A percentile compares a stretch with the other conserved stretches of the same genome.
These are phyloP conservation scores for Diadophis punctatus DNA, from an alignment of 2,113 vertebrate genomes.

Conservation along the genomic window DNA sequence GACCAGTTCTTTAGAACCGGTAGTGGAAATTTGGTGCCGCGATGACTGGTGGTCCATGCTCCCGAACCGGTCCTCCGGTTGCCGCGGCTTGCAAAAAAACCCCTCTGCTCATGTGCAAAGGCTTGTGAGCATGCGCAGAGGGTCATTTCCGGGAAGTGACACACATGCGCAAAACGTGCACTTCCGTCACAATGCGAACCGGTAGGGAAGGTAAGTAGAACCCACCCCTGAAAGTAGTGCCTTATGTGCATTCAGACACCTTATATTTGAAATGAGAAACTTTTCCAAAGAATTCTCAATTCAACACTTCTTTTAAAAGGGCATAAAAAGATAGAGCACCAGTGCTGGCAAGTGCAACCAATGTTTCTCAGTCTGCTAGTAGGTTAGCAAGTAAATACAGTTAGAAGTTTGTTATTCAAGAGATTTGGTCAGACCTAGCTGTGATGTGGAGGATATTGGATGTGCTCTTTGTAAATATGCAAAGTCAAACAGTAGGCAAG, in stretches of 20 bases:
- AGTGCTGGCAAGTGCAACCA: background rate
- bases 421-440: background rate
- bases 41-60: too few relatives aligned
- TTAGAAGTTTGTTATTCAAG: background rate
- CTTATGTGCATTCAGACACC: background rate
- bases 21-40: too few relatives aligned
- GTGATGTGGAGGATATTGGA: background rate
- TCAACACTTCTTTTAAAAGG: background rate
- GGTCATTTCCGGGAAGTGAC: too few relatives aligned
- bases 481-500: background rate
- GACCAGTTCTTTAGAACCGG: too few relatives aligned
- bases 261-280: background rate
- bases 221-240: constrained; percentile 32
- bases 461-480: background rate
- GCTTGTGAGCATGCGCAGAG: too few relatives aligned
- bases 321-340: background rate
- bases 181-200: too few relatives aligned
- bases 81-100: too few relatives aligned
- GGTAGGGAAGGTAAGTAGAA: too few relatives aligned
- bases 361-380: too few relatives aligned
- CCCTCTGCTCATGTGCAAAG: too few relatives aligned
- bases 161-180: too few relatives aligned
- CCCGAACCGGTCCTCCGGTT: too few relatives aligned
- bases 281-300: background rate
- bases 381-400: background rate